These are phyloP conservation scores for Choristoneura fumiferana DNA, from an alignment of 1,140 invertebrate genomes.

Conservation along the genomic window DNA sequence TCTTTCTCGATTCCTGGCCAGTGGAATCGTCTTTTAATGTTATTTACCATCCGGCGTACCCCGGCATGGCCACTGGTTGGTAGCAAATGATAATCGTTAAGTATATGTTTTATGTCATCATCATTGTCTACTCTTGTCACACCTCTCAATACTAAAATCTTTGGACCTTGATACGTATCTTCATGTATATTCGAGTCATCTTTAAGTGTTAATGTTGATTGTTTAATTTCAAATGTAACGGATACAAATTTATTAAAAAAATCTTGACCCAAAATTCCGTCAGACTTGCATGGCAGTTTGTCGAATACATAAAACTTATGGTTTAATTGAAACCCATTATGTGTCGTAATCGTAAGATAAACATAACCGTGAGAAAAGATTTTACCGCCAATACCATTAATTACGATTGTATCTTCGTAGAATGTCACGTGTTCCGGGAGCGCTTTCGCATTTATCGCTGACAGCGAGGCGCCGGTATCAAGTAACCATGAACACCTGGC, in stretches of 20 bases:
- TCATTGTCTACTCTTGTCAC: constrained; percentile 13
- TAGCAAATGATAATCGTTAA: constrained; percentile 30
- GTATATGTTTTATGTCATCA: constrained; percentile 24
- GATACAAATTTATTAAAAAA: too few relatives aligned
- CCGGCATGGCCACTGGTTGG: constrained; percentile 31
- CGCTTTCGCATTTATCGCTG: neutral
- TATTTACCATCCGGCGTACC: constrained; percentile 31
- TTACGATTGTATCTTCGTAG: neutral
- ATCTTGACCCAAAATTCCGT: too few relatives aligned
- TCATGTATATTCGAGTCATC: too few relatives aligned
- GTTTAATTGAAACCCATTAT: neutral
- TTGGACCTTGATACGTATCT: too few relatives aligned
- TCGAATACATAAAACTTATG: constrained; percentile 1
- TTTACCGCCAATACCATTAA: neutral
- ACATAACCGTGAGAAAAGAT: neutral
- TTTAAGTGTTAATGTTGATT: too few relatives aligned
- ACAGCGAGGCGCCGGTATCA: neutral
- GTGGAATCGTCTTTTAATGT: constrained; percentile 29
- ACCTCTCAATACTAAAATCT: constrained; percentile 4
- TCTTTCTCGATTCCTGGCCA: constrained; percentile 26
- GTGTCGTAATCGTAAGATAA: neutral
- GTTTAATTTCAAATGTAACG: too few relatives aligned
- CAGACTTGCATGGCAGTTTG: neutral
- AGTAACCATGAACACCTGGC: neutral
- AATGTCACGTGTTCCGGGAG: neutral